phyloP scores from a whole-genome alignment of 2,888 invertebrate genomes.

The Enchytraeus crypticus region DNA sequence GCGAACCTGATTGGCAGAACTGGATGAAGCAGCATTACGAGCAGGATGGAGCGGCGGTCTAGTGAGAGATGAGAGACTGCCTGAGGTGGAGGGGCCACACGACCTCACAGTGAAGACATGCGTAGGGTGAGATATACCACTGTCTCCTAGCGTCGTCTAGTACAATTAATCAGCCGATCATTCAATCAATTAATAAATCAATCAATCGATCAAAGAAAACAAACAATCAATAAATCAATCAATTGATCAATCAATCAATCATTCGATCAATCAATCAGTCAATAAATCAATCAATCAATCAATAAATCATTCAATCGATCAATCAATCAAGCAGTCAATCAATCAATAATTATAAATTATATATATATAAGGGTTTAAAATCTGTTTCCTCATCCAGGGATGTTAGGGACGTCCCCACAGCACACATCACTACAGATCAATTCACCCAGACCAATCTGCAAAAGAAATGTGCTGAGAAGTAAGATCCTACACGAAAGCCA shows the following conservation, averaged over 20 bases:
- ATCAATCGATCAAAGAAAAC: not conserved
- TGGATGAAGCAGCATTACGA: not conserved
- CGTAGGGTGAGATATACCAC: not conserved
- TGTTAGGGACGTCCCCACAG: too few relatives aligned
- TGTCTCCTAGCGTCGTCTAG: not conserved
- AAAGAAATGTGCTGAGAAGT: too few relatives aligned
- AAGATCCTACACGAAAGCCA: too few relatives aligned
- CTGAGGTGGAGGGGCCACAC: not conserved
- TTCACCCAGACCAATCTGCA: too few relatives aligned
- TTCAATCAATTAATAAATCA: not conserved
- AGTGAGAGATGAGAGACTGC: not conserved
- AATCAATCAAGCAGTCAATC: too few relatives aligned
- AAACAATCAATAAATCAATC: not conserved
- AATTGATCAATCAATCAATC: not conserved
- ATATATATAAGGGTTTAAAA: too few relatives aligned
- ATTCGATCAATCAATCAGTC: not conserved
- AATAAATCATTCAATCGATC: too few relatives aligned
- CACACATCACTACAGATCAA: too few relatives aligned
- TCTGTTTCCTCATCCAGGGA: too few relatives aligned
- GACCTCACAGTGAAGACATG: not conserved
- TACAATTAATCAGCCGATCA: not conserved
- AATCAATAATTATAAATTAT: too few relatives aligned
- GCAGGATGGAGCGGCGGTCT: not conserved
- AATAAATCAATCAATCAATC: not conserved
- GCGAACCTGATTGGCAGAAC: not conserved